phyloP scores from a whole-genome alignment of 2,797 vertebrate genomes.

The Lophius americanus region DNA sequence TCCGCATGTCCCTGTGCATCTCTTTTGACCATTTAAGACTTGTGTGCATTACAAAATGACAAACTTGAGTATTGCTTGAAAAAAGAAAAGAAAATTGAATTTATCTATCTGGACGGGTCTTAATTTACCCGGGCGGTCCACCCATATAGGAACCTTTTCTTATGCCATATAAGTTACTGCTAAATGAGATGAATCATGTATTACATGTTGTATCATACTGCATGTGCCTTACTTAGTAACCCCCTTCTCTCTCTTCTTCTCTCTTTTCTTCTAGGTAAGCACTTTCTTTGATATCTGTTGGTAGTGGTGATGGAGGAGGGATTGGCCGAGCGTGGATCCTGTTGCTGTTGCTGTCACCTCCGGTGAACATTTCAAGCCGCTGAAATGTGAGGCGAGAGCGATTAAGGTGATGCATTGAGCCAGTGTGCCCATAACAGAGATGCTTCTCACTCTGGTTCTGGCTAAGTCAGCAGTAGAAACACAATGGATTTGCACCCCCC shows the following conservation, averaged over 20 bases:
- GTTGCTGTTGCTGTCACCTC: constrained; percentile 68
- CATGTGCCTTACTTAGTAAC: constrained; percentile 52
- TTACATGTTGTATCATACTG: neutral
- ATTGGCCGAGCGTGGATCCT: constrained; percentile 48
- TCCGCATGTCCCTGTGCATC: too few relatives aligned
- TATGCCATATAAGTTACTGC: too few relatives aligned
- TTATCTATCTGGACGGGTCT: too few relatives aligned
- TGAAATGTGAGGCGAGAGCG: constrained; percentile 68
- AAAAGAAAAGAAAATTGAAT: too few relatives aligned
- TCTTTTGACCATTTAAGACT: too few relatives aligned
- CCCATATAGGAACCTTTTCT: too few relatives aligned
- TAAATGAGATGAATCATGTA: too few relatives aligned
- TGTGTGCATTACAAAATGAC: too few relatives aligned
- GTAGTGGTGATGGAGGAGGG: constrained; percentile 60
- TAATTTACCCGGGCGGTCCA: too few relatives aligned
- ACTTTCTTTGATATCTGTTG: constrained; percentile 70
- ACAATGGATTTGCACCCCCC: constrained; percentile 45
- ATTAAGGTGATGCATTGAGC: constrained; percentile 78
- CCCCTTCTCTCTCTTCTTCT: constrained; percentile 12
- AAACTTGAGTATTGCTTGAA: too few relatives aligned
- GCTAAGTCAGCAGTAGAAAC: constrained; percentile 69
- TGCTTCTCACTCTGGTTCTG: constrained; percentile 50
- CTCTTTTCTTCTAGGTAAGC: constrained; percentile 82
- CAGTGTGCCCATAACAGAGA: constrained; percentile 63
- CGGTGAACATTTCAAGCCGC: constrained; percentile 56